phyloP scores from a whole-genome alignment of 2,888 invertebrate species.

The Orchestes rusci region DNA sequence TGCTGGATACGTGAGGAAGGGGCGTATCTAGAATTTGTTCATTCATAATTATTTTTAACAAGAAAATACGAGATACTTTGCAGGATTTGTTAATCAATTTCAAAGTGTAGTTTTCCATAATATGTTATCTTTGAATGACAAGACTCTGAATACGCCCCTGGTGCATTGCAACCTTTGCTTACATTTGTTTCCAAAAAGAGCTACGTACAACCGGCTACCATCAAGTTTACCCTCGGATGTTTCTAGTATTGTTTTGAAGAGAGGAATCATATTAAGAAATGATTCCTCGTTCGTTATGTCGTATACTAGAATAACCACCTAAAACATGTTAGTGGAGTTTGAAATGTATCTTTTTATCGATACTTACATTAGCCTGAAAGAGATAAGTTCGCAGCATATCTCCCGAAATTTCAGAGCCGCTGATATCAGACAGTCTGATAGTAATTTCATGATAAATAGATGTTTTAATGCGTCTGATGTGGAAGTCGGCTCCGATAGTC shows the following conservation, averaged over 20 bases:
- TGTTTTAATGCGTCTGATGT: constrained; percentile 58
- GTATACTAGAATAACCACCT: constrained; percentile 75
- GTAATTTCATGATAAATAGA: constrained; percentile 55
- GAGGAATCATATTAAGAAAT: neutral
- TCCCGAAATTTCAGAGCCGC: constrained; percentile 68
- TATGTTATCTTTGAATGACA: no score
- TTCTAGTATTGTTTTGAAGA: no score
- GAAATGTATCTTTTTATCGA: neutral
- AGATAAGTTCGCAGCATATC: constrained; percentile 72
- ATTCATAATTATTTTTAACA: no score
- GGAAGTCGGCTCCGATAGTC: constrained; percentile 68
- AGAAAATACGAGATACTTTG: no score
- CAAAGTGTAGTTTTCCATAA: no score
- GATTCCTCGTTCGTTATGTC: constrained; percentile 74
- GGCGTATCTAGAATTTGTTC: no score
- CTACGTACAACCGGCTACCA: neutral
- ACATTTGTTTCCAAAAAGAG: neutral
- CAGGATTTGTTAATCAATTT: no score
- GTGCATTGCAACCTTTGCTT: no score
- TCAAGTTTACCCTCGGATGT: neutral
- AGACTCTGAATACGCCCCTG: no score
- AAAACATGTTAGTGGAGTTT: constrained; percentile 29
- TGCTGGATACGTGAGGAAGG: no score
- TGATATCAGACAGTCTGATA: constrained; percentile 77
- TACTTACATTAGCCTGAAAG: constrained; percentile 60